Conservation (phyloP, 2,797 vertebrate species). For the Acropternis orthonyx region DNA sequence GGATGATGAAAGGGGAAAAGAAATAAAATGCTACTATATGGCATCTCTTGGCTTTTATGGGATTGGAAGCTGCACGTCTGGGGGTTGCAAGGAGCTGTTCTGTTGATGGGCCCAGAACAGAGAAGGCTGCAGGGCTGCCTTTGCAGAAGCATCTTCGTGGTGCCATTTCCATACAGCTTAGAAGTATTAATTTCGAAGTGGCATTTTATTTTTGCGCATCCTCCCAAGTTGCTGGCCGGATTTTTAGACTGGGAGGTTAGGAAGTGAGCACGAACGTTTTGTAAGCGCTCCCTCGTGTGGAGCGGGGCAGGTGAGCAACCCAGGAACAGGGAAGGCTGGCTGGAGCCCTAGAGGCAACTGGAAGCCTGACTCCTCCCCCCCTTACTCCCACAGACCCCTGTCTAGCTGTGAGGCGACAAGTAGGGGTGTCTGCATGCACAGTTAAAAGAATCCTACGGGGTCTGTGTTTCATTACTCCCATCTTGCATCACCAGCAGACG, state of each 20-base stretch:
- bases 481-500: background rate
- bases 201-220: background rate
- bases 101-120: background rate
- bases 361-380: background rate
- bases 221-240: background rate
- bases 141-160: accelerated
- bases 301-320: background rate
- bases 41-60: accelerated
- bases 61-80: accelerated
- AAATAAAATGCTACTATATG: background rate
- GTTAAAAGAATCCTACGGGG: background rate
- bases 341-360: background rate
- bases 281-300: background rate
- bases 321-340: background rate
- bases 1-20: background rate
- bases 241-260: background rate
- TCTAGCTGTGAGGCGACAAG: accelerated
- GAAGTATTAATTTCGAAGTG: accelerated
- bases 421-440: background rate
- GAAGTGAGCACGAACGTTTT: accelerated
- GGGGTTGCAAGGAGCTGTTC: background rate
- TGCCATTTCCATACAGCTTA: background rate
- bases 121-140: background rate
- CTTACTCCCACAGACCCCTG: background rate
- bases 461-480: background rate